Base-by-base conservation (phyloP, 2,888 invertebrate species). In the Clanis bilineata region DNA sequence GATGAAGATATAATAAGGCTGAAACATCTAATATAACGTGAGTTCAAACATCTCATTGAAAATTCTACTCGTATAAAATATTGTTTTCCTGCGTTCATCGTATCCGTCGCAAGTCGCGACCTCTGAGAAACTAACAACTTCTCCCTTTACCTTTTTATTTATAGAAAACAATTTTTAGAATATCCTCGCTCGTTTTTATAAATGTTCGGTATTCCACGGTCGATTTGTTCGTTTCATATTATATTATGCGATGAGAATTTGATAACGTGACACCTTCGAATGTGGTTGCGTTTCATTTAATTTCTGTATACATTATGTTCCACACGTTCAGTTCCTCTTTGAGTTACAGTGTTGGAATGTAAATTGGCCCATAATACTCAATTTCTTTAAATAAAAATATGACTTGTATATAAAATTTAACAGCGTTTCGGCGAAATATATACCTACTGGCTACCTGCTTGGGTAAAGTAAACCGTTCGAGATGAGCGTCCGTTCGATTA, bases 11-110 rank as follows among this genome's bases (percentile, higher is more conserved):
- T 10, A 3, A 64, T 64, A 45, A 63, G 41, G 47, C 54, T 54
- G 44, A 57, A 36, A 43, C 56, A n/a, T 56, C 36, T 43, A 55
- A 60, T 59, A 56, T 69, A 61, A 57, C 54, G n/a, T n/a, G n/a
- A n/a, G n/a, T 62, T 64, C 38, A 39, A 25, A 64, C 51, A 51
- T 59, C 59, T 62, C 65, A 65, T 69, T 69, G 62, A 61, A 69
- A 60, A 66, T 72, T 68, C 64, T 62, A 60, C 21, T 64, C 56
- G 59, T 57, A 65, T 63, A 65, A 66, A 64, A 70, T 66, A 64
- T 67, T 56, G 60, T 60, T 62, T 62, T 56, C 63, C 55, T 57
- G 18, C 28, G 43, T 23, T n/a, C 51, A 32, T 32, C 18, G 51
- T 28, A 51, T 32, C 32, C 51, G 51, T 51, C 22, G 36, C 55